Evolutionary conservation across 2,888 invertebrate genomes (phyloP).

Genomic region (Hartigia nigra): DNA sequence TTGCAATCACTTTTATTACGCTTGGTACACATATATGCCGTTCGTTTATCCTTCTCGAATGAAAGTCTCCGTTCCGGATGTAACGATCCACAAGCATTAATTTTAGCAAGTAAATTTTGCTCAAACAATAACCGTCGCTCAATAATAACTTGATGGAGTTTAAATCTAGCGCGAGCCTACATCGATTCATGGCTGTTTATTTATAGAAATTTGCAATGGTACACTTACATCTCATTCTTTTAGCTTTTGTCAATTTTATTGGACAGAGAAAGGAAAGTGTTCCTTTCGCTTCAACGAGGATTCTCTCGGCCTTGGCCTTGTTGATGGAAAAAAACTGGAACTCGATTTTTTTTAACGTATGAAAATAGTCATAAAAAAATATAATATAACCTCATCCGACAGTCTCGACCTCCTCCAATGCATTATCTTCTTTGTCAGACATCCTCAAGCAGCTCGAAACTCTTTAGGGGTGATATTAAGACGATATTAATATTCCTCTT

Average conservation of each 20-base stretch:
- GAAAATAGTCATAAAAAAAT: slow-evolving; percentile 13
- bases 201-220: neutral
- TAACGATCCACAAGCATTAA: neutral
- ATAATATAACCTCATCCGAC: neutral
- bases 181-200: neutral
- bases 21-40: neutral
- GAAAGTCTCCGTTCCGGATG: neutral
- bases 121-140: neutral
- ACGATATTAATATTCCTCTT: neutral
- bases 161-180: neutral
- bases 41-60: neutral
- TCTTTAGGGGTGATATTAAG: neutral
- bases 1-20: neutral
- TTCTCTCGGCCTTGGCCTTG: slow-evolving; percentile 4
- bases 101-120: neutral
- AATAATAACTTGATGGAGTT: neutral
- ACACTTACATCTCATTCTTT: neutral
- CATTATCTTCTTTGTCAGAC: neutral
- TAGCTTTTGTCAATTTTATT: neutral
- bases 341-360: slow-evolving; percentile 6
- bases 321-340: neutral
- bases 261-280: slow-evolving; percentile 8
- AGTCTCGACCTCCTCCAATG: neutral
- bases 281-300: slow-evolving; percentile 5
- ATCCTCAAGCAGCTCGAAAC: neutral